A percentile compares a stretch with the other conserved stretches of the same genome.
Conservation (phyloP, 2,113 vertebrate species). For the Osmerus mordax region DNA sequence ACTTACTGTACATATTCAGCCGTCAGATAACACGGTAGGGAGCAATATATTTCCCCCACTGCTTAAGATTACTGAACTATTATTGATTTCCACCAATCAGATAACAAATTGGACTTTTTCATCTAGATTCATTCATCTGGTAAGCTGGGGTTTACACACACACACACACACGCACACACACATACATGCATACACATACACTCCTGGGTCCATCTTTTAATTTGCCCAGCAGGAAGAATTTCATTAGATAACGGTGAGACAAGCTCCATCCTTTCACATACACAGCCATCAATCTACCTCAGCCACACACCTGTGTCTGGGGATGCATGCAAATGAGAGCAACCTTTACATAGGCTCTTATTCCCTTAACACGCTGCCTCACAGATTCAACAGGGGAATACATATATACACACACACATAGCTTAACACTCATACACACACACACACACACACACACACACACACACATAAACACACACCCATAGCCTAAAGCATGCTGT, state of each 20-base stretch:
- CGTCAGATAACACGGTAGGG: neutral
- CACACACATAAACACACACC: too few species aligned
- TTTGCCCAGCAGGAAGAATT: neutral
- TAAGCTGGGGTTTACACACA: neutral
- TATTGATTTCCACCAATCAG: too few species aligned
- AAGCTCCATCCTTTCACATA: too few species aligned
- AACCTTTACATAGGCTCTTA: neutral
- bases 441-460: neutral
- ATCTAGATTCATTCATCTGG: too few species aligned
- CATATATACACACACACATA: constrained; percentile 6
- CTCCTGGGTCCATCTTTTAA: neutral
- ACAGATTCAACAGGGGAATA: neutral
- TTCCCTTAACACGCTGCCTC: neutral
- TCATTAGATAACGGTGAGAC: too few species aligned
- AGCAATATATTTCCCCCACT: neutral
- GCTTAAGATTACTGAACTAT: too few species aligned
- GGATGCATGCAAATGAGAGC: too few species aligned
- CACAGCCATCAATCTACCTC: too few species aligned
- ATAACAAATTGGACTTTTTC: too few species aligned
- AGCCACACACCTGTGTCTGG: too few species aligned
- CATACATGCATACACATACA: neutral
- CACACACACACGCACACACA: neutral
- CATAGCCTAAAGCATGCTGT: neutral
- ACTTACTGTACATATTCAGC: neutral
- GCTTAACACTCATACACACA: neutral